Evolutionary conservation across 1,140 invertebrate genomes (phyloP).

Genomic region (Colletes gigas): DNA sequence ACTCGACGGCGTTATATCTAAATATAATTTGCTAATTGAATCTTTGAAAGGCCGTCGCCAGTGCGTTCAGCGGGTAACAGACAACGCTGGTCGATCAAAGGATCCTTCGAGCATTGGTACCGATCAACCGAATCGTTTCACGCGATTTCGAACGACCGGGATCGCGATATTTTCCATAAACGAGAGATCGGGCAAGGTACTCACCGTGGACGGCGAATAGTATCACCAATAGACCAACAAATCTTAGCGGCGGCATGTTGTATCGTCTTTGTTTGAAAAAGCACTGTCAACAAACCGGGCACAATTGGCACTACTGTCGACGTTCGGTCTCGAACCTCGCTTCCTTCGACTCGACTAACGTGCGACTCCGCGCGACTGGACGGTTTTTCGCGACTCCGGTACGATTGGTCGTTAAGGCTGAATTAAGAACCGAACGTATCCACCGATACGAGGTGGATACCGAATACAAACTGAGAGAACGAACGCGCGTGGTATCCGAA

Average conservation of each 20-base stretch:
- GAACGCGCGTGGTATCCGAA: constrained; percentile 71
- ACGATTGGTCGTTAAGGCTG: not conserved
- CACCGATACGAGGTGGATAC: constrained; percentile 62
- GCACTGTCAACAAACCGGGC: constrained; percentile 54
- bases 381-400: not conserved
- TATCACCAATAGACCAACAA: constrained; percentile 53
- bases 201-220: constrained; percentile 53
- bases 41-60: not conserved
- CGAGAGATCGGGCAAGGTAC: not conserved
- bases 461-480: constrained; percentile 71
- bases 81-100: not conserved
- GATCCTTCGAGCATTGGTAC: too few species aligned
- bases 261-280: constrained; percentile 19
- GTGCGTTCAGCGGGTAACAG: not conserved
- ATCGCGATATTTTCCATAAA: not conserved
- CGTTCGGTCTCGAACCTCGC: constrained; percentile 8
- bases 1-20: constrained; percentile 5
- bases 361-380: not conserved
- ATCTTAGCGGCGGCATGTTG: constrained; percentile 52
- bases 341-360: not conserved
- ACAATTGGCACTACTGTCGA: constrained; percentile 46
- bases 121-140: not conserved
- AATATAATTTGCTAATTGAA: constrained; percentile 23
- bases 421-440: constrained; percentile 54
- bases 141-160: not conserved